These are phyloP conservation scores for Meloidogyne chitwoodi DNA, from an alignment of 1,140 invertebrate species.

Conservation along the genomic window DNA sequence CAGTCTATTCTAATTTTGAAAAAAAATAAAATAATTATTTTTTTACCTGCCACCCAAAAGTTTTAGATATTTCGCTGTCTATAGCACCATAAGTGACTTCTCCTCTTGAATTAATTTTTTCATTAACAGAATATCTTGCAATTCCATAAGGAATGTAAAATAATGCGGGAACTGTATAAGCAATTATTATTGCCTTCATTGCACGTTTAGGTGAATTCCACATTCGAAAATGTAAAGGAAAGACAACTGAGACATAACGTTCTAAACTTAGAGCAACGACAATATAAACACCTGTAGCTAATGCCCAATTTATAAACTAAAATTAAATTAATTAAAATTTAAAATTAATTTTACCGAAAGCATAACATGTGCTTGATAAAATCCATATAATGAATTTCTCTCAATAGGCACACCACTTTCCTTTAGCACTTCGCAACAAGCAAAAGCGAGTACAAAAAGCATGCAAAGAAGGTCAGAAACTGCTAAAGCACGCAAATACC, in stretches of 20 bases:
- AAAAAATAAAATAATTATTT: neutral
- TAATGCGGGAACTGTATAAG: conserved; percentile 52
- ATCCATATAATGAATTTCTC: conserved; percentile 39
- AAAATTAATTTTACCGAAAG: conserved; percentile 26
- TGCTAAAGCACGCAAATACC: conserved; percentile 45
- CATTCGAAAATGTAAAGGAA: conserved; percentile 55
- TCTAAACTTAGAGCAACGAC: conserved; percentile 56
- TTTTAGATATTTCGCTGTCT: conserved; percentile 47
- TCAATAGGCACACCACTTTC: conserved; percentile 38
- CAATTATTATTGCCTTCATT: conserved; percentile 50
- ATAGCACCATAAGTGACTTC: conserved; percentile 38
- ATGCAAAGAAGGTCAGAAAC: conserved; percentile 57
- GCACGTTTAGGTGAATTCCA: conserved; percentile 57
- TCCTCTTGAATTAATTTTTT: conserved; percentile 32
- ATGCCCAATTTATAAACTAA: conserved; percentile 57
- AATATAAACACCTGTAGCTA: conserved; percentile 54
- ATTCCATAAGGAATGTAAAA: conserved; percentile 57
- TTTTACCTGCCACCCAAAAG: conserved; percentile 36
- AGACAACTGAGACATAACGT: conserved; percentile 57
- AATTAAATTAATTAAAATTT: neutral
- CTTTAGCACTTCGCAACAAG: conserved; percentile 45
- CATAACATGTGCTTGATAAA: conserved; percentile 59
- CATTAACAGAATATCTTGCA: conserved; percentile 38
- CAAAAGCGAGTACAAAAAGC: conserved; percentile 58
- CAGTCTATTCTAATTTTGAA: neutral